phyloP scores from a whole-genome alignment of 1,140 invertebrate genomes.

The Phymorhynchus buccinoides region DNA sequence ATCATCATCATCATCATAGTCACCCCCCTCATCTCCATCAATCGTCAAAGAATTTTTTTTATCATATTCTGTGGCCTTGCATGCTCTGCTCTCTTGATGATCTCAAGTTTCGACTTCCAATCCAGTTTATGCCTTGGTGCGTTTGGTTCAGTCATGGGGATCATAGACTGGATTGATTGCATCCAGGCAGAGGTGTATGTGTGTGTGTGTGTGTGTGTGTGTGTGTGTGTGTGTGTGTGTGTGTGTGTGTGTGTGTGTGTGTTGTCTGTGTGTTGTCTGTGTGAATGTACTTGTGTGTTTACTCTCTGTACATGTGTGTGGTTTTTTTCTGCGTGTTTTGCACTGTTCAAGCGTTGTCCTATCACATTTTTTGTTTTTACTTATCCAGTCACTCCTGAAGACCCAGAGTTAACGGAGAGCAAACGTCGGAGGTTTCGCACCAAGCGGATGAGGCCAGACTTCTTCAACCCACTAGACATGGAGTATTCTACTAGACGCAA shows the following conservation, averaged over 20 bases:
- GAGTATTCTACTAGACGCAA: constrained; percentile 44
- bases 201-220: neutral
- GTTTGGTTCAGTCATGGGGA: neutral
- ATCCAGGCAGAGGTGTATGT: neutral
- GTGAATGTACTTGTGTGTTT: neutral
- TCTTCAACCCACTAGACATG: constrained; percentile 60
- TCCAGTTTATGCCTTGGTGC: neutral
- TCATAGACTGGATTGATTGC: neutral
- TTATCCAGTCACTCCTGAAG: constrained; percentile 33
- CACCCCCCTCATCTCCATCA: too few relatives aligned
- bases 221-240: neutral
- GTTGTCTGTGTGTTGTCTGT: neutral
- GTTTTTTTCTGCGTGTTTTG: neutral
- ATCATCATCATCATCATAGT: too few relatives aligned
- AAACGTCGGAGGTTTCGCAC: constrained; percentile 59
- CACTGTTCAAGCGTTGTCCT: neutral
- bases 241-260: neutral
- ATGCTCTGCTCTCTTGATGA: too few relatives aligned
- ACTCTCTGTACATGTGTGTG: neutral
- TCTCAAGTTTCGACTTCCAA: too few relatives aligned
- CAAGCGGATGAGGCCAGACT: constrained; percentile 60
- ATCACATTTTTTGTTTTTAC: neutral
- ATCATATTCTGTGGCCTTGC: too few relatives aligned
- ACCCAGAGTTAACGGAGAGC: constrained; percentile 49
- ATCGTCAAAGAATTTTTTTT: too few relatives aligned